Evolutionary conservation across 2,888 invertebrate genomes (phyloP), one percentile per base, ranked within the genome.

Genomic region (Calameuta filiformis): DNA sequence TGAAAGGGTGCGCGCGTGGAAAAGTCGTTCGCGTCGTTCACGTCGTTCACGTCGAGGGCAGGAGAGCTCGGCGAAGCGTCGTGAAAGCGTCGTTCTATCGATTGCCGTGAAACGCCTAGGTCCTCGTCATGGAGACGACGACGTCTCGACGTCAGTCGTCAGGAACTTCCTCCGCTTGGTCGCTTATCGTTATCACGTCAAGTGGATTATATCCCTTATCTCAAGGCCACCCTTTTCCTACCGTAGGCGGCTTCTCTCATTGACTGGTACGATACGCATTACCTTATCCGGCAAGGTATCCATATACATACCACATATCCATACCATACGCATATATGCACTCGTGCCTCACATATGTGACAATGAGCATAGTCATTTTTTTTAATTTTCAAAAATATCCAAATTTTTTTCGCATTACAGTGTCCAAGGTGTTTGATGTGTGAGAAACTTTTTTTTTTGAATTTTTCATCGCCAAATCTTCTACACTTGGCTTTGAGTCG

Each of bases 1-100:
- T 34, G 71, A 71, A 34, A 71, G 71, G 71, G 71, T 71, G 71
- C 71, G 71, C 31, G 71, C 71, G 31, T 71, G 33, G 37, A 37
- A 76, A 73, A n/a, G 56, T 56, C 31, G 56, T 34, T 69, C 34
- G 23, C 30, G 31, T 23, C 73, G 30, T 34, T 69, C 34, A 23
- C 30, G 31, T 30, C 69, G 15, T 69, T 34, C 56, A 23, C 56
- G 56, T 23, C 73, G 30, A 56, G 23, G 30, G 68, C 69, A 56
- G 37, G 11, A 35, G n/a, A 35, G 35, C 34, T n/a, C 11, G 31
- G 31, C 31, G 12, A 40, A 78, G 75, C 69, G 69, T 35, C 40
- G 73, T 77, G 71, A 76, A 78, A 79, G 78, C 76, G 75, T 80
- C 82, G 79, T 77, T 81, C 81, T 82, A 82, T 82, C 81, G 82